These are phyloP conservation scores for Nymphalis io DNA, from an alignment of 1,140 invertebrate genomes.

Conservation along the genomic window DNA sequence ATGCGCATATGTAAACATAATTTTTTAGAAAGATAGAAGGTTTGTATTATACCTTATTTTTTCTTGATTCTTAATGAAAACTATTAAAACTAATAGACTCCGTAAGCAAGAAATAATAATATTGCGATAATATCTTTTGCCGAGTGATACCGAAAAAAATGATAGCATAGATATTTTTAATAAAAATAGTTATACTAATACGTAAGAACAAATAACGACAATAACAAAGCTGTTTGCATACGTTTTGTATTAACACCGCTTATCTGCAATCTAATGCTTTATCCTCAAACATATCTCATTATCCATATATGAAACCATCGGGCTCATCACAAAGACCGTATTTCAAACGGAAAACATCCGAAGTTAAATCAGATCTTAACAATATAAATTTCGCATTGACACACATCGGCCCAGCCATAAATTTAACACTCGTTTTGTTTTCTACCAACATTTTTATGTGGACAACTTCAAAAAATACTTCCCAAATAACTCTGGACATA, in stretches of 20 bases:
- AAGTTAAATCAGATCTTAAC: conserved; percentile 66
- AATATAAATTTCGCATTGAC: conserved; percentile 77
- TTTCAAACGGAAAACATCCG: conserved; percentile 65
- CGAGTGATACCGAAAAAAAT: no score
- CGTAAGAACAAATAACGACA: background rate
- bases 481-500: conserved; percentile 72
- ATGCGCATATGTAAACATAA: no score
- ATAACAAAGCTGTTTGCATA: background rate
- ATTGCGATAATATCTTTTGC: no score
- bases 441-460: conserved; percentile 76
- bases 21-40: no score
- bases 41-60: no score
- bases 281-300: conserved; percentile 51
- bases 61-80: no score
- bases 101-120: no score
- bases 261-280: conserved; percentile 33
- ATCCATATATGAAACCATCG: conserved; percentile 53
- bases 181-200: no score
- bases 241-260: conserved; percentile 18
- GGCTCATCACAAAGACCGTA: conserved; percentile 64
- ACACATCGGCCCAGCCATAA: conserved; percentile 74
- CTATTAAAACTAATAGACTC: no score
- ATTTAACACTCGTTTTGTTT: conserved; percentile 75
- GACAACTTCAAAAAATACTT: conserved; percentile 76
- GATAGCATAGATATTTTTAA: no score